Evolutionary conservation across 2,888 invertebrate genomes (phyloP).

Genomic region (Galeruca laticollis): DNA sequence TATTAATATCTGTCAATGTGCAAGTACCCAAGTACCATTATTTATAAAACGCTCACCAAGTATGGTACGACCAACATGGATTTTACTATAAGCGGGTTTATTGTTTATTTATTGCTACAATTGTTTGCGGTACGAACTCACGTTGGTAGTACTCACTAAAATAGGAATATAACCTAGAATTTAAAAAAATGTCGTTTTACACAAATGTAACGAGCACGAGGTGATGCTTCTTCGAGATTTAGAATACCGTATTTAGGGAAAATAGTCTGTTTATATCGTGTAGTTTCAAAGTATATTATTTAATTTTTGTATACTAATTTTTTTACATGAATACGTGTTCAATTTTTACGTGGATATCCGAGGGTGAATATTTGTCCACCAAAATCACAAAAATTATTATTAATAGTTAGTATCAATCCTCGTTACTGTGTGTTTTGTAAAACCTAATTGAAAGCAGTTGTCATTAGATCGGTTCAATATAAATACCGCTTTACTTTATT

Average conservation of each 20-base stretch:
- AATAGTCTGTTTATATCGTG: neutral
- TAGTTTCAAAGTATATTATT: no score
- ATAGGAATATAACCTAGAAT: conserved; percentile 39
- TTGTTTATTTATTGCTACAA: conserved; percentile 50
- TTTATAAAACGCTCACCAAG: conserved; percentile 39
- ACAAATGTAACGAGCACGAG: conserved; percentile 35
- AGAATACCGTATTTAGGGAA: conserved; percentile 14
- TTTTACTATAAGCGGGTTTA: conserved; percentile 46
- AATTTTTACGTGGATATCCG: no score
- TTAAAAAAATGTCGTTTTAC: conserved; percentile 35
- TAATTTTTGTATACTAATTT: no score
- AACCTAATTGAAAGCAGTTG: no score
- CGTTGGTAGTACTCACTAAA: conserved; percentile 37
- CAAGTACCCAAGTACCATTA: conserved; percentile 36
- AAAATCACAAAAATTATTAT: no score
- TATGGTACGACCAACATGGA: conserved; percentile 40
- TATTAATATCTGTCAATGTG: conserved; percentile 44
- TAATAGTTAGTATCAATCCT: no score
- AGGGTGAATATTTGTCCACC: no score
- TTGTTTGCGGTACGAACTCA: conserved; percentile 40
- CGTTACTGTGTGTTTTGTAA: no score
- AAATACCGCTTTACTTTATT: no score
- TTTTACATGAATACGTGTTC: no score
- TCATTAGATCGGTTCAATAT: no score
- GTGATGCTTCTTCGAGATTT: conserved; percentile 33